These are phyloP conservation scores for Apamea crenata DNA, from an alignment of 2,888 invertebrate species.

Conservation along the genomic window DNA sequence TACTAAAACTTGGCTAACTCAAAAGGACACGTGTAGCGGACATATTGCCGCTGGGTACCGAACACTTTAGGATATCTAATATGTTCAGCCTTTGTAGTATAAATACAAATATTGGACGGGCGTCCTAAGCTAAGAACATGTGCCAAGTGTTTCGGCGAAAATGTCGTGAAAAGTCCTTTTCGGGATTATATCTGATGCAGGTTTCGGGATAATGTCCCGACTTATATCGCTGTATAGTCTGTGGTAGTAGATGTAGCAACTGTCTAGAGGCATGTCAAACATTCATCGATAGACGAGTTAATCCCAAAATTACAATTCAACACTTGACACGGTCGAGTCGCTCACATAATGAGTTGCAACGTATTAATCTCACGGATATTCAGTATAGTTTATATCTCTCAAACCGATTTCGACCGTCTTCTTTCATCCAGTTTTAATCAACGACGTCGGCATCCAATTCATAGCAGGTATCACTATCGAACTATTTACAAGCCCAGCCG, in stretches of 20 bases:
- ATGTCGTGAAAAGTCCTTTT: not conserved
- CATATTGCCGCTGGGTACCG: constrained; percentile 37
- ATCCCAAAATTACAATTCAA: not conserved
- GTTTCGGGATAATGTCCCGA: not conserved
- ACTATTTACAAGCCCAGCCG: constrained; percentile 44
- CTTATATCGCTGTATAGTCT: not conserved
- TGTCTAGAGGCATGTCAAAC: not conserved
- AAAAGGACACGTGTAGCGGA: constrained; percentile 35
- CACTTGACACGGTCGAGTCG: not conserved
- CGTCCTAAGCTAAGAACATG: constrained; percentile 16
- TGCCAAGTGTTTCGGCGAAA: constrained; percentile 12
- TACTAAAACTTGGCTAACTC: constrained; percentile 49
- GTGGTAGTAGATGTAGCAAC: not conserved
- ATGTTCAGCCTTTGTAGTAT: constrained; percentile 38
- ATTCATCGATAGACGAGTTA: not conserved
- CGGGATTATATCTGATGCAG: not conserved
- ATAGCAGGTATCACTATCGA: constrained; percentile 36
- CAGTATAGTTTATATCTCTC: constrained; percentile 1
- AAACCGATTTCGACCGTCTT: constrained; percentile 28
- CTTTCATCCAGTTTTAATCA: constrained; percentile 55
- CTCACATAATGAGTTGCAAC: not conserved
- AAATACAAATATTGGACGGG: constrained; percentile 31
- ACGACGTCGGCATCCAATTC: constrained; percentile 37
- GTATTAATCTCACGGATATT: constrained; percentile 1
- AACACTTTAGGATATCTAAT: constrained; percentile 31